Conservation (phyloP, 2,888 invertebrate species). For the Diabrotica balteata region DNA sequence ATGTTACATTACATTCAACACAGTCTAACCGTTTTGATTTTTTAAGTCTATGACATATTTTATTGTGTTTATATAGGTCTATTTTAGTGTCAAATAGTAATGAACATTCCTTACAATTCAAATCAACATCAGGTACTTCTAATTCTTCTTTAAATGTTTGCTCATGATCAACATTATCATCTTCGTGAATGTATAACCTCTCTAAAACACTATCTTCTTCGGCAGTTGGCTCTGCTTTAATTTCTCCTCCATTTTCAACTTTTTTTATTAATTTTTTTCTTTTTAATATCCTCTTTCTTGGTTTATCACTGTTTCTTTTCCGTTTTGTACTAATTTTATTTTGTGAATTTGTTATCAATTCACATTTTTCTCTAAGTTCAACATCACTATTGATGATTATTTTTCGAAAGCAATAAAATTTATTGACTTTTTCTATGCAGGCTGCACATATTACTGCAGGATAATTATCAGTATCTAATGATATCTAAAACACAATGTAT, state of each 20-base stretch:
- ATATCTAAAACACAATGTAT: conserved; percentile 32
- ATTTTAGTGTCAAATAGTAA: conserved; percentile 43
- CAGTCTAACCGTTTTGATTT: conserved; percentile 29
- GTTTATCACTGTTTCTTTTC: conserved; percentile 10
- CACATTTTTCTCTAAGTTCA: conserved; percentile 38
- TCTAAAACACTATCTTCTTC: background rate
- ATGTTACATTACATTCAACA: conserved; percentile 44
- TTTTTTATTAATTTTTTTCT: background rate
- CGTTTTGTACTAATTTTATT: conserved; percentile 26
- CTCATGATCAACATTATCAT: conserved; percentile 12
- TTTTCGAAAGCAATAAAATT: conserved; percentile 49
- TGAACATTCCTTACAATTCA: conserved; percentile 36
- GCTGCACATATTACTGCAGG: conserved; percentile 49
- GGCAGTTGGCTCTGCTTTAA: background rate
- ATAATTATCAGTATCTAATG: conserved; percentile 37
- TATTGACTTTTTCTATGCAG: conserved; percentile 48
- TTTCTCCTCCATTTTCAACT: background rate
- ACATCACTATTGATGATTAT: conserved; percentile 46
- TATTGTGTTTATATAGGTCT: conserved; percentile 31
- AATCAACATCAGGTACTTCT: background rate
- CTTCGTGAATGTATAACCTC: conserved; percentile 2
- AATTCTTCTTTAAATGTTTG: conserved; percentile 12
- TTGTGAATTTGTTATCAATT: conserved; percentile 26
- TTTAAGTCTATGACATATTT: conserved; percentile 18
- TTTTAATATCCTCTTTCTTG: conserved; percentile 8